Base-by-base conservation (phyloP, 1,140 invertebrate genomes). In the Tetraneura akinire region DNA sequence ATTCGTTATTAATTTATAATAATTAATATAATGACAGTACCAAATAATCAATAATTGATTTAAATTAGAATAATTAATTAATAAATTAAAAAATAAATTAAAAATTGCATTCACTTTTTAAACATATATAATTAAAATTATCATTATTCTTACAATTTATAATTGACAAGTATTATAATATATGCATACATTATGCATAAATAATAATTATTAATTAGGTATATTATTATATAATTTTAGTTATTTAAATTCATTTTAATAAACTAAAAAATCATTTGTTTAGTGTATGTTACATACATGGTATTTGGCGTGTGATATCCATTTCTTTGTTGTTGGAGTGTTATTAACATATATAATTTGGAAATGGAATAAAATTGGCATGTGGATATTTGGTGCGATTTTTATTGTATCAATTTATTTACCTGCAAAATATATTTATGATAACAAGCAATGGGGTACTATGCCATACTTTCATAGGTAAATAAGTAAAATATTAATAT, bases 241-340 rank as follows among this genome's bases (percentile, higher is more conserved):
- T 64, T 42, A 4, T 37, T 21, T 13, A 66, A 21, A 1, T 37
- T n/a, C 11, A 66, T 18, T 66, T 18, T 21, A 66, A 1, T 60
- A 37, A 37, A 37, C 8, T 37, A 37, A 37, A 4, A 37, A 37
- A 53, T n/a, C 8, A 11, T 57, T 23, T 37, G 86, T 86, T 64
- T 82, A 88, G 89, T 91, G 91, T 83, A 87, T 91, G 86, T 86
- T 87, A 11, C 90, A 89, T 87, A 86, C 88, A 0, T 92, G 90
- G 91, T 92, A 91, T 82, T 82, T 92, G 70, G 88, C 90, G 3
- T 88, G 88, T 81, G 91, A 92, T 82, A 89, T 90, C 85, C 89
- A 90, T 82, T 87, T 90, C 80, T 91, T 90, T 82, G 84, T 89
- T n/a, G 18, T 82, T 5, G 87, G 89, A 13, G 86, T 89, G 0